These are phyloP conservation scores for Calliphora vicina DNA, from an alignment of 1,140 invertebrate species.

Conservation along the genomic window DNA sequence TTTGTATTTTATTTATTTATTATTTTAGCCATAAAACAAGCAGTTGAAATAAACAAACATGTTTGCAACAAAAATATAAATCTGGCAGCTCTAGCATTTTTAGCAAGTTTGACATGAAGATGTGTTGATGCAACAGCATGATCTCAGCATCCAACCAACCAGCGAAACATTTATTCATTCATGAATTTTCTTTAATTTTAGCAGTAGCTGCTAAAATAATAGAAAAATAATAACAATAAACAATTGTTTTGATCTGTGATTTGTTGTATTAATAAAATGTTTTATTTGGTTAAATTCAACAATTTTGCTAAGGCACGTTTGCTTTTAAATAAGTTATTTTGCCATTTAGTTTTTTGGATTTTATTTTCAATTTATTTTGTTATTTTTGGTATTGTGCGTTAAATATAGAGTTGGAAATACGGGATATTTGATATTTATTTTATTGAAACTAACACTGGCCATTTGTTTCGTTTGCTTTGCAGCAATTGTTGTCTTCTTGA, in stretches of 20 bases:
- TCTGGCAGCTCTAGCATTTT: neutral
- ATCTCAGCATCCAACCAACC: too few relatives aligned
- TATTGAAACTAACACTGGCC: neutral
- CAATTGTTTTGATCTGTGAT: neutral
- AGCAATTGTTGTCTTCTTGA: too few relatives aligned
- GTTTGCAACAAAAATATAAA: neutral
- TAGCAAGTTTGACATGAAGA: too few relatives aligned
- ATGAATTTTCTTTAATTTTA: neutral
- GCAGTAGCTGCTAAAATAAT: neutral
- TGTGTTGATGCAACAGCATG: neutral
- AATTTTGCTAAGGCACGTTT: neutral
- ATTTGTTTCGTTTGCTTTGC: neutral
- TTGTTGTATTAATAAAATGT: neutral
- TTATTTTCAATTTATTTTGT: neutral
- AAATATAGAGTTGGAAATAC: neutral
- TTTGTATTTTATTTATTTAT: neutral
- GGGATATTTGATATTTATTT: too few relatives aligned
- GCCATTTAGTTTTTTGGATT: neutral
- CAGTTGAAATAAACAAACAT: too few relatives aligned
- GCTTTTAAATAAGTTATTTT: too few relatives aligned
- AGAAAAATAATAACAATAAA: neutral
- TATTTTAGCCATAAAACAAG: neutral
- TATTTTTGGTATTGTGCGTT: neutral
- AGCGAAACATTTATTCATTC: too few relatives aligned
- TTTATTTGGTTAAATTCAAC: neutral